A percentile compares a stretch with the other conserved stretches of the same genome.
These are phyloP conservation scores for Heterodera filipjevi DNA, from an alignment of 2,888 invertebrate genomes.

Conservation along the genomic window DNA sequence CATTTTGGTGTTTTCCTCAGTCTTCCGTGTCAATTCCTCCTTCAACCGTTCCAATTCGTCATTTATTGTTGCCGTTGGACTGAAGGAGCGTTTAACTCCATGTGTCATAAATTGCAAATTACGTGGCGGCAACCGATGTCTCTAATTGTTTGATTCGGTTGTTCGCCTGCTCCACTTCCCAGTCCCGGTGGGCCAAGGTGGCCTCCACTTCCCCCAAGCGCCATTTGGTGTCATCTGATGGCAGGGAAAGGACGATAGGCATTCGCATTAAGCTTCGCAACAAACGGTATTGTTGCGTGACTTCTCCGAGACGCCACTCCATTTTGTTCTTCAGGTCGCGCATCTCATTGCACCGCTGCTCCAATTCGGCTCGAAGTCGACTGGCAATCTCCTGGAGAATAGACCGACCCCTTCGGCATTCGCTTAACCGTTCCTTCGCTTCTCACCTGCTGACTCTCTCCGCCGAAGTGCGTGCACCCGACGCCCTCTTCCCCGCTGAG, in stretches of 20 bases:
- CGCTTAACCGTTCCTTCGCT: not conserved
- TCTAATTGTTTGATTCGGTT: constrained; percentile 40
- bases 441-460: not conserved
- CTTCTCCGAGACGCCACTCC: constrained; percentile 54
- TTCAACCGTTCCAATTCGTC: constrained; percentile 33
- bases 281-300: constrained; percentile 30
- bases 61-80: constrained; percentile 24
- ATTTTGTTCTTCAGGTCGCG: constrained; percentile 48
- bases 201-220: constrained; percentile 53
- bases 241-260: constrained; percentile 18
- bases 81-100: not conserved
- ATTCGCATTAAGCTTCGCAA: not conserved
- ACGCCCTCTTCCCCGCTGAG: not conserved
- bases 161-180: constrained; percentile 42
- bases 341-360: constrained; percentile 14
- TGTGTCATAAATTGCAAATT: constrained; percentile 5
- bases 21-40: constrained; percentile 22
- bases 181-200: constrained; percentile 48
- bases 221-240: constrained; percentile 25
- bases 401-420: too few relatives aligned
- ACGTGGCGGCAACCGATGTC: constrained; percentile 29
- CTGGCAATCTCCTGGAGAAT: not conserved
- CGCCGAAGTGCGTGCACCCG: not conserved
- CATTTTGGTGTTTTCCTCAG: constrained; percentile 48
- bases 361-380: constrained; percentile 14